Percentiles rank a stretch among this genome's conserved stretches.
Evolutionary conservation across 2,113 vertebrate species (phyloP).

Genomic region (Lycaon pictus): DNA sequence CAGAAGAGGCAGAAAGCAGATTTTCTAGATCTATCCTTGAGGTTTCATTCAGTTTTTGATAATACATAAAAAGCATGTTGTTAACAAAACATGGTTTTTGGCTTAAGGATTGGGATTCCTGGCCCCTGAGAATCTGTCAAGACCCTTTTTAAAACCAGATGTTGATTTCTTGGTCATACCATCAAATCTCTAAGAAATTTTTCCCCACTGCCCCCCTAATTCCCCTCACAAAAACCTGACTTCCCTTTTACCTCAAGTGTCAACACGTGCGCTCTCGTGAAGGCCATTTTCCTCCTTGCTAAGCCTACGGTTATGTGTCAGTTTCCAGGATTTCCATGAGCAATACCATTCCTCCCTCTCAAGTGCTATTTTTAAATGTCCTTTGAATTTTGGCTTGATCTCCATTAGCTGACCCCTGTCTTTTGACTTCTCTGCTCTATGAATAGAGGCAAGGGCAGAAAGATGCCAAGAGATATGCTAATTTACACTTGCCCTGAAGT

Average conservation of each 20-base stretch:
- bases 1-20: neutral
- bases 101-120: neutral
- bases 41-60: neutral
- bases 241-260: neutral
- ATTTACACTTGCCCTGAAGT: constrained; percentile 27
- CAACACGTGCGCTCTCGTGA: constrained; percentile 20
- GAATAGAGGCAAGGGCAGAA: constrained; percentile 44
- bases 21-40: neutral
- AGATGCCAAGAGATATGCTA: neutral
- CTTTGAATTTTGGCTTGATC: constrained; percentile 48
- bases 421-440: constrained; percentile 40
- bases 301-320: neutral
- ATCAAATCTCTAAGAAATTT: neutral
- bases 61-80: neutral
- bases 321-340: neutral
- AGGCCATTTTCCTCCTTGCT: neutral
- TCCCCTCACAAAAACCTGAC: neutral
- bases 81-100: neutral
- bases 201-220: neutral
- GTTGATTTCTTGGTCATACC: neutral
- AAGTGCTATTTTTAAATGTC: constrained; percentile 49
- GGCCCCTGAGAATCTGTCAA: neutral
- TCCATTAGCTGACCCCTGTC: neutral
- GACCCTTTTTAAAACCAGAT: neutral
- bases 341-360: neutral